Evolutionary conservation across 2,113 vertebrate genomes (phyloP).

Genomic region (Vidua macroura): DNA sequence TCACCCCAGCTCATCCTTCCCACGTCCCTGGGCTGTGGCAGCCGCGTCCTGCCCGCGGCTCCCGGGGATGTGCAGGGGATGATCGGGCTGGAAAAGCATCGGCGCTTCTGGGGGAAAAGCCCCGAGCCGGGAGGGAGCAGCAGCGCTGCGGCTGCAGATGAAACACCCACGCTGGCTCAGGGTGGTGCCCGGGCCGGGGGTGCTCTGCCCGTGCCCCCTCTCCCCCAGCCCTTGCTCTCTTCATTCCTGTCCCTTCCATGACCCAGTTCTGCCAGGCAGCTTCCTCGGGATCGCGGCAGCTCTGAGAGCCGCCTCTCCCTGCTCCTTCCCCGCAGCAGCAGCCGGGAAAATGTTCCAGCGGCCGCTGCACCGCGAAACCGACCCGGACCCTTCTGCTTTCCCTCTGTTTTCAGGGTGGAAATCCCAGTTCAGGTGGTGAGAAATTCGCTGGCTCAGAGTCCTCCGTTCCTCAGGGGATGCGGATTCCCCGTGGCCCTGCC

Average conservation of each 20-base stretch:
- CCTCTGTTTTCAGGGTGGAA: not conserved
- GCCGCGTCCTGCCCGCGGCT: rapidly evolving
- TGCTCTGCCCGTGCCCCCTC: not conserved
- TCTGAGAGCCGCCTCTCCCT: not conserved
- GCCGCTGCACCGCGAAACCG: rapidly evolving
- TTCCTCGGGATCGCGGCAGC: rapidly evolving
- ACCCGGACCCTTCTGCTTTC: rapidly evolving
- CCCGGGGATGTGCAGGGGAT: rapidly evolving
- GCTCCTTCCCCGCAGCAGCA: not conserved
- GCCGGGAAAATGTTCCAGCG: rapidly evolving
- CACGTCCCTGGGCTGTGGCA: rapidly evolving
- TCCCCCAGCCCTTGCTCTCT: not conserved
- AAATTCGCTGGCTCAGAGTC: rapidly evolving
- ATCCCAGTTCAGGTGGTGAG: not conserved
- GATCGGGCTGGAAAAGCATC: not conserved
- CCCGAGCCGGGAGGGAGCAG: rapidly evolving
- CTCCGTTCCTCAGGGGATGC: not conserved
- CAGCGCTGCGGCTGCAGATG: not conserved
- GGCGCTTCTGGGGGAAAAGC: too few relatives aligned
- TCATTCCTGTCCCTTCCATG: not conserved
- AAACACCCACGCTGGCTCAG: not conserved
- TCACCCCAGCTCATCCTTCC: rapidly evolving
- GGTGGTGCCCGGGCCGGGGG: not conserved
- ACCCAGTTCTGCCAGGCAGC: not conserved
- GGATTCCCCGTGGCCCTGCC: not conserved